Percentiles rank a stretch among this genome's conserved stretches.
Evolutionary conservation across 2,113 vertebrate genomes (phyloP).

Genomic region (Triplophysa siluroides): DNA sequence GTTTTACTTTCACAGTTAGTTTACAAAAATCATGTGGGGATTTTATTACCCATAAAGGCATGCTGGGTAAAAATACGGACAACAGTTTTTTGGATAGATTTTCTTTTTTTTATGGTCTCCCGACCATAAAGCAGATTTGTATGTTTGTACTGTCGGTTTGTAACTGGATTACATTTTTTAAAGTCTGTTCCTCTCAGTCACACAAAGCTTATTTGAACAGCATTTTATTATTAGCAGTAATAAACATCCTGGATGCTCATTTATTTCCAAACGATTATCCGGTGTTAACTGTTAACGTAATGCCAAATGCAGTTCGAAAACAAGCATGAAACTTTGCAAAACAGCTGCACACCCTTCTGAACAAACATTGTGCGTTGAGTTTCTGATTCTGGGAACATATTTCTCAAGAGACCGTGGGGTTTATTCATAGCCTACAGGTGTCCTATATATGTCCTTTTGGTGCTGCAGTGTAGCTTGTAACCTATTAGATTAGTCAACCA

Average conservation of each 20-base stretch:
- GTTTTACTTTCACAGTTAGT: neutral
- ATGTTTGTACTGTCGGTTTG: too few species aligned
- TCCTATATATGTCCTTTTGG: neutral
- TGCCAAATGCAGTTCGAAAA: conserved; percentile 24
- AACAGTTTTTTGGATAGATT: too few species aligned
- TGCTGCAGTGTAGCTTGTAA: neutral
- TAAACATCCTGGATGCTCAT: neutral
- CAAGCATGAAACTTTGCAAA: neutral
- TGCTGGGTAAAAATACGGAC: too few species aligned
- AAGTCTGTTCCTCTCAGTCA: neutral
- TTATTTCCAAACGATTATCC: conserved; percentile 4
- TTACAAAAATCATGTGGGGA: neutral
- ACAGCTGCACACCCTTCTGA: neutral
- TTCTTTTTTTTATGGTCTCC: too few species aligned
- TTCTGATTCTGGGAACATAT: neutral
- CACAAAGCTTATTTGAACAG: neutral
- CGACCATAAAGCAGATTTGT: too few species aligned
- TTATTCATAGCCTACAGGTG: neutral
- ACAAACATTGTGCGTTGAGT: conserved; percentile 7
- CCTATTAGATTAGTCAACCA: neutral
- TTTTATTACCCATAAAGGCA: neutral
- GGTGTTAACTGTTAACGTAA: neutral
- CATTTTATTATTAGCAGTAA: neutral
- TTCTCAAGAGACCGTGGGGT: neutral
- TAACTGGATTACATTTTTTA: too few species aligned